Percentiles rank a stretch among this genome's conserved stretches.
Conservation (phyloP, 2,888 invertebrate genomes). For the Campoletis raptor region DNA sequence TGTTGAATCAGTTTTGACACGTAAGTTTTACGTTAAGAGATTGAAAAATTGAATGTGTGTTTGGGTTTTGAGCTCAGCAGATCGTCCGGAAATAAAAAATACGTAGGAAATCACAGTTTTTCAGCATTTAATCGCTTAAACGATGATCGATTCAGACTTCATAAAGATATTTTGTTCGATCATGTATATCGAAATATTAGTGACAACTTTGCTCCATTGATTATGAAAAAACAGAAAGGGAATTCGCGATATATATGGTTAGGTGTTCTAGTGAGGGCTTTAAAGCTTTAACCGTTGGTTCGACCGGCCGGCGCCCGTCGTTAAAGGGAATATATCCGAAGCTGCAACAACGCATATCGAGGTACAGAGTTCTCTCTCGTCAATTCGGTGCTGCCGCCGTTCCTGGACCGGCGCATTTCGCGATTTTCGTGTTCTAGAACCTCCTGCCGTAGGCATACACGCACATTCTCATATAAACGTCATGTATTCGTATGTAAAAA, state of each 20-base stretch:
- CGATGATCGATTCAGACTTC: no score
- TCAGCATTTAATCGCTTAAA: not conserved
- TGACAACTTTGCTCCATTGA: not conserved
- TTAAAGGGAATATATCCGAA: slow-evolving; percentile 81
- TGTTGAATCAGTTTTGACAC: not conserved
- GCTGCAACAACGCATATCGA: slow-evolving; percentile 36
- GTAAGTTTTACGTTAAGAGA: not conserved
- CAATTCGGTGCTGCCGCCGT: slow-evolving; percentile 54
- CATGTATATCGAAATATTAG: not conserved
- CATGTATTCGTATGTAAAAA: not conserved
- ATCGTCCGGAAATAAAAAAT: not conserved
- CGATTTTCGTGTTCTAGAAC: slow-evolving; percentile 59
- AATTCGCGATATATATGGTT: slow-evolving; percentile 34
- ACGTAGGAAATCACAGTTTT: not conserved
- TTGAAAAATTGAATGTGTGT: not conserved
- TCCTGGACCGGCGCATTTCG: slow-evolving; percentile 61
- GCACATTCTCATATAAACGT: not conserved
- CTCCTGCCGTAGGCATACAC: slow-evolving; percentile 25
- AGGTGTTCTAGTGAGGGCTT: slow-evolving; percentile 52
- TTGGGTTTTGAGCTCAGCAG: not conserved
- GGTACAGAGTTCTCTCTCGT: slow-evolving; percentile 28
- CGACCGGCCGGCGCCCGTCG: slow-evolving; percentile 79
- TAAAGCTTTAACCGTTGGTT: slow-evolving; percentile 65
- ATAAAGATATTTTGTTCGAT: not conserved
- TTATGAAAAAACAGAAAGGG: slow-evolving; percentile 27